These are phyloP conservation scores for Carcina quercana DNA, from an alignment of 2,888 invertebrate genomes.

Conservation along the genomic window DNA sequence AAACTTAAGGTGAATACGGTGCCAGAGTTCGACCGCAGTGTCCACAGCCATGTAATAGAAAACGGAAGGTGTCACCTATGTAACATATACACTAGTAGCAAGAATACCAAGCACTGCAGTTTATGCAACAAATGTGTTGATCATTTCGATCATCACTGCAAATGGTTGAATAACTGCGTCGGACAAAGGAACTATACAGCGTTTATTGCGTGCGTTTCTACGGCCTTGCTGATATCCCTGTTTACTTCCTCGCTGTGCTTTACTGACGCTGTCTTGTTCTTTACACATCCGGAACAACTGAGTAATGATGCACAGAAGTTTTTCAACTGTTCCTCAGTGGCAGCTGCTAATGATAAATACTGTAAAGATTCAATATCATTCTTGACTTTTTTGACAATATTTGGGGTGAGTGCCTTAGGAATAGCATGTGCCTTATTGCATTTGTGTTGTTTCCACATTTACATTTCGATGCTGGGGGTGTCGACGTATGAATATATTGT, in stretches of 20 bases:
- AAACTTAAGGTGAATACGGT: slow-evolving; percentile 76
- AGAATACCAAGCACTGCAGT: slow-evolving; percentile 94
- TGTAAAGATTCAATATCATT: slow-evolving; percentile 50
- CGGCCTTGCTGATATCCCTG: slow-evolving; percentile 82
- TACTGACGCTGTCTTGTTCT: slow-evolving; percentile 79
- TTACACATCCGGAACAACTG: slow-evolving; percentile 74
- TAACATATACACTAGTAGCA: slow-evolving; percentile 83
- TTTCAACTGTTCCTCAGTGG: slow-evolving; percentile 39
- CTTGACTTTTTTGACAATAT: slow-evolving; percentile 59
- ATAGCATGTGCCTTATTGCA: slow-evolving; percentile 86
- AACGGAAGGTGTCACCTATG: slow-evolving; percentile 96
- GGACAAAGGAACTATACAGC: slow-evolving; percentile 92
- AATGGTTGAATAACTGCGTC: slow-evolving; percentile 98
- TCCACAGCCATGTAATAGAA: slow-evolving; percentile 96
- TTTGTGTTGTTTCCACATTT: slow-evolving; percentile 90
- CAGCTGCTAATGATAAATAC: slow-evolving; percentile 26
- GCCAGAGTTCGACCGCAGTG: slow-evolving; percentile 89
- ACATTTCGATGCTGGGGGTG: slow-evolving; percentile 87
- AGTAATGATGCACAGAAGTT: slow-evolving; percentile 70
- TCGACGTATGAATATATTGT: slow-evolving; percentile 93
- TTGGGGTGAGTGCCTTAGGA: slow-evolving; percentile 82
- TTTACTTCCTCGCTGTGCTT: slow-evolving; percentile 81
- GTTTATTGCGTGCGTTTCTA: slow-evolving; percentile 86
- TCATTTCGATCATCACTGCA: slow-evolving; percentile 97
- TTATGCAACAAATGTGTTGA: slow-evolving; percentile 98